phyloP scores from a whole-genome alignment of 2,113 vertebrate genomes.

The Thymallus thymallus region DNA sequence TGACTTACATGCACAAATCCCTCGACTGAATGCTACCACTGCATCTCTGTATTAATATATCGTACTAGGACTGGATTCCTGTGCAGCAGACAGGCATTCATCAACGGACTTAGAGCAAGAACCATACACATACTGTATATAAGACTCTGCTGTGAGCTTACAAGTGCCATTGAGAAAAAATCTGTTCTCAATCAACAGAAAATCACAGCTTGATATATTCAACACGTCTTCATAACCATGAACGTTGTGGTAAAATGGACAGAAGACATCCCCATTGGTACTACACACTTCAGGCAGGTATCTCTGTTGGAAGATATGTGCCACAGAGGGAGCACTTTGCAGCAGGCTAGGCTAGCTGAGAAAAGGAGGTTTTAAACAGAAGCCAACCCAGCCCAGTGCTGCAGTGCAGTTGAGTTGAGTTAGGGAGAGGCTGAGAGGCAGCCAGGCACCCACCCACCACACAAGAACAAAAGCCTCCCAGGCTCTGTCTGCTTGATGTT shows the following conservation, averaged over 20 bases:
- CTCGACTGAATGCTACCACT: neutral
- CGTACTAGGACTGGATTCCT: neutral
- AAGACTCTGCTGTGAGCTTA: neutral
- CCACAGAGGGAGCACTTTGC: too few relatives aligned
- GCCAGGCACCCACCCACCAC: neutral
- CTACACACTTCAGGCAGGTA: too few relatives aligned
- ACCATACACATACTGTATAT: too few relatives aligned
- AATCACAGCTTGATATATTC: slow-evolving; percentile 41
- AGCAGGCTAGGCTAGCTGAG: too few relatives aligned
- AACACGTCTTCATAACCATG: neutral
- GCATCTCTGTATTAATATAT: neutral
- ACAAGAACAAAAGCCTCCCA: neutral
- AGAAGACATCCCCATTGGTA: neutral
- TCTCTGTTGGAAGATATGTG: too few relatives aligned
- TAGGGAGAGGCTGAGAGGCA: neutral
- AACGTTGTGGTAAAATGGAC: neutral
- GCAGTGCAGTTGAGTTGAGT: neutral
- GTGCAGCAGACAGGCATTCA: neutral
- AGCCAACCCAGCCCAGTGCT: neutral
- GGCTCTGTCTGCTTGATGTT: neutral
- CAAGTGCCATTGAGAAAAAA: neutral
- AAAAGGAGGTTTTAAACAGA: too few relatives aligned
- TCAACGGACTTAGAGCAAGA: neutral
- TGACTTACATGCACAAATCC: neutral
- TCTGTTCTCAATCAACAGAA: too few relatives aligned